phyloP scores from a whole-genome alignment of 2,113 vertebrate species.

The Calidris pygmaea region DNA sequence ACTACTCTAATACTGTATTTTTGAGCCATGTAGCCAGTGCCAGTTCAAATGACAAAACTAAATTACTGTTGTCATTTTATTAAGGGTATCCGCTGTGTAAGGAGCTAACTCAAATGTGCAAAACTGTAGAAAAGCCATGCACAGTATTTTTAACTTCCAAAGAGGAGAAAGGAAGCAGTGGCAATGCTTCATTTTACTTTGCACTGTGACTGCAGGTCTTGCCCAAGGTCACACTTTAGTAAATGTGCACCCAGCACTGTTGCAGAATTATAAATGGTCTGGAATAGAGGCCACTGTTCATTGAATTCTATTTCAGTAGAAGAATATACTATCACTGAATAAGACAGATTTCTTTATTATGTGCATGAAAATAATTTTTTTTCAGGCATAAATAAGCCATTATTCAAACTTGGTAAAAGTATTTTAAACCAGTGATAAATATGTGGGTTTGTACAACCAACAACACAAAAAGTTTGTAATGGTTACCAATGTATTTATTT shows the following conservation, averaged over 20 bases:
- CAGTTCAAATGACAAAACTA: slow-evolving; percentile 98
- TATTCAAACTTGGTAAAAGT: slow-evolving; percentile 30
- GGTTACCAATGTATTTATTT: background rate
- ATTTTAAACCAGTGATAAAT: slow-evolving; percentile 37
- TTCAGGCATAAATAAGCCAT: slow-evolving; percentile 54
- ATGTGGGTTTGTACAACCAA: background rate
- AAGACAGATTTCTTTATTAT: slow-evolving; percentile 81
- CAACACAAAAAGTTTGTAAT: background rate
- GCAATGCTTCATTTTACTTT: slow-evolving; percentile 84
- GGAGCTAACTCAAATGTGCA: slow-evolving; percentile 93
- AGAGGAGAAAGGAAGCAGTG: slow-evolving; percentile 75
- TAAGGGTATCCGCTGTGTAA: slow-evolving; percentile 97
- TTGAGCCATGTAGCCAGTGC: slow-evolving; percentile 91
- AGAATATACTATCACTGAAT: slow-evolving; percentile 73
- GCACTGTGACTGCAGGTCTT: slow-evolving; percentile 80
- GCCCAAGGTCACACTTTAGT: slow-evolving; percentile 84
- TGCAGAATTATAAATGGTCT: slow-evolving; percentile 82
- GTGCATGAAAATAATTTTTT: slow-evolving; percentile 65
- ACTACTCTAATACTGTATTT: slow-evolving; percentile 98
- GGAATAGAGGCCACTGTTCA: slow-evolving; percentile 77
- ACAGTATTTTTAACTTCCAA: slow-evolving; percentile 86
- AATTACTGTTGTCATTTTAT: slow-evolving; percentile 99
- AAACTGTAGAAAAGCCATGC: slow-evolving; percentile 87
- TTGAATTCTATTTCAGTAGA: slow-evolving; percentile 77
- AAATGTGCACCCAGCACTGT: slow-evolving; percentile 76